Percentiles rank a stretch among this genome's conserved stretches.
These are phyloP conservation scores for Ia io DNA, from an alignment of 2,113 vertebrate genomes.

Conservation along the genomic window DNA sequence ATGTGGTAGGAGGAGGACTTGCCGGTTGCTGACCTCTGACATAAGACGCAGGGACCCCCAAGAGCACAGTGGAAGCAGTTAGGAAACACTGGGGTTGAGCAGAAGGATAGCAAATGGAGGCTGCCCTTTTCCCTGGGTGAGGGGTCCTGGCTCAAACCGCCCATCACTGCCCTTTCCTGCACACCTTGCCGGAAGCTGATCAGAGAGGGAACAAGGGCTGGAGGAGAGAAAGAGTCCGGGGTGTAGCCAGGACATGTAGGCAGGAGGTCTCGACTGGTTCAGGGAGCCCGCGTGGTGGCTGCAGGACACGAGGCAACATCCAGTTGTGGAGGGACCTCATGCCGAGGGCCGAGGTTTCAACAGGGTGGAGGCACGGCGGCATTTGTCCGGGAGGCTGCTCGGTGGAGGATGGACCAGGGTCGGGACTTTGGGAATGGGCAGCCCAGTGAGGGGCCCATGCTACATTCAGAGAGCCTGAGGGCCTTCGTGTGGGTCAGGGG, in stretches of 20 bases:
- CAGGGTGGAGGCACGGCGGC: not conserved
- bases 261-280: not conserved
- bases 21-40: not conserved
- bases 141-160: not conserved
- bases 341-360: rapidly evolving
- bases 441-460: not conserved
- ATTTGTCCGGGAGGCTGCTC: not conserved
- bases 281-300: not conserved
- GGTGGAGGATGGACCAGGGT: not conserved
- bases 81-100: not conserved
- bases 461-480: not conserved
- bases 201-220: not conserved
- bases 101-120: not conserved
- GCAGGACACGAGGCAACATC: not conserved
- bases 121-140: not conserved
- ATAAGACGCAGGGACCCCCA: not conserved
- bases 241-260: rapidly evolving
- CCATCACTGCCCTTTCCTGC: not conserved
- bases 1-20: not conserved
- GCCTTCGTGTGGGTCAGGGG: not conserved
- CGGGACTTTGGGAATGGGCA: not conserved
- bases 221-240: not conserved
- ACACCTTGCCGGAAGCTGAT: not conserved
- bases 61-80: not conserved
- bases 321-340: not conserved